Percentiles rank a stretch among this genome's conserved stretches.
Conservation (phyloP, 2,888 invertebrate genomes). For the Invenusta paracnida region DNA sequence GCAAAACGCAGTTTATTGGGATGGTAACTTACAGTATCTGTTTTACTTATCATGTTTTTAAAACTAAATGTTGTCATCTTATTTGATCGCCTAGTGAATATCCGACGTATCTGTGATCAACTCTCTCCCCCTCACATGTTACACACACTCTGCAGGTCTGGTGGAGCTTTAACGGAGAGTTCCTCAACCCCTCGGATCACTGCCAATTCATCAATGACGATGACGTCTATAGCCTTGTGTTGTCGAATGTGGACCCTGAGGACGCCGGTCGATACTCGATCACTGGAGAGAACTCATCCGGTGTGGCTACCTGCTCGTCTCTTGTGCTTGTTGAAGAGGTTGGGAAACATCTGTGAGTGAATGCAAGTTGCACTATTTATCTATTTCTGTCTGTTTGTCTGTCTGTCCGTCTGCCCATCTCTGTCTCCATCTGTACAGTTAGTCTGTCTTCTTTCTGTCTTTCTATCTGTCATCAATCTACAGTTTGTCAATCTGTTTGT, state of each 20-base stretch:
- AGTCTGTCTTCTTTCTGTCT: no score
- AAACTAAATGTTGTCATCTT: no score
- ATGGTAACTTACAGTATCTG: no score
- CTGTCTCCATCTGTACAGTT: neutral
- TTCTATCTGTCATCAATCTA: no score
- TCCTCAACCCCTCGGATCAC: conserved; percentile 31
- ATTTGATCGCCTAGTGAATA: no score
- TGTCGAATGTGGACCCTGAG: conserved; percentile 14
- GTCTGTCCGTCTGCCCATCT: no score
- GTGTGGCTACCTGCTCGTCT: conserved; percentile 43
- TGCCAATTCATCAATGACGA: conserved; percentile 30
- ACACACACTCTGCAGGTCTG: conserved; percentile 35
- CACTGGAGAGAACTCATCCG: conserved; percentile 43
- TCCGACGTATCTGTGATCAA: no score
- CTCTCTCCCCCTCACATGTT: neutral
- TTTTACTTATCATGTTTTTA: no score
- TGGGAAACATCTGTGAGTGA: conserved; percentile 34
- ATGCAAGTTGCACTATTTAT: neutral
- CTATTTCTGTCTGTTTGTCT: no score
- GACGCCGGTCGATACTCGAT: conserved; percentile 44
- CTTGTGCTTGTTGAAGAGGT: conserved; percentile 41
- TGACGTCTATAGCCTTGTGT: conserved; percentile 25
- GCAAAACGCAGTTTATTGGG: no score
- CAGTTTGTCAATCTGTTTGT: no score
- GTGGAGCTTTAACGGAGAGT: conserved; percentile 44